Evolutionary conservation across 2,113 vertebrate genomes (phyloP).

Genomic region (Cardinalis cardinalis): DNA sequence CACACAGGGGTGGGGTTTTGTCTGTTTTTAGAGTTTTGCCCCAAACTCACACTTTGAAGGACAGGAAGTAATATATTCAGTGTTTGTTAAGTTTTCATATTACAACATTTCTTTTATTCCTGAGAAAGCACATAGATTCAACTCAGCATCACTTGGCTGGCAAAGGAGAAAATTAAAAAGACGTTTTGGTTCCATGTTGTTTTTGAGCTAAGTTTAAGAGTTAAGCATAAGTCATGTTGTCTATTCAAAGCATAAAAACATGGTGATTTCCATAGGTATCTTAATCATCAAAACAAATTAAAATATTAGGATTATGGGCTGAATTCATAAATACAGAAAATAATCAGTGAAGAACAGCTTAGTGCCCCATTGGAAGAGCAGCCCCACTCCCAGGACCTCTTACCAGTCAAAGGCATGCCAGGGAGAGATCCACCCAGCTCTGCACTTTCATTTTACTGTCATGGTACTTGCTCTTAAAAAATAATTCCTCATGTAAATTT

Average conservation of each 20-base stretch:
- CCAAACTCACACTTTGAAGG: neutral
- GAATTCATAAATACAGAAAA: neutral
- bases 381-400: neutral
- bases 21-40: neutral
- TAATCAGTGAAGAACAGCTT: neutral
- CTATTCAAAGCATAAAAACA: neutral
- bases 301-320: neutral
- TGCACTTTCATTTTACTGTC: neutral
- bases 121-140: neutral
- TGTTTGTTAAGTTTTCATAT: neutral
- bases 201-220: neutral
- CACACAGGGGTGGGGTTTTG: neutral
- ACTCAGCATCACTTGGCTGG: neutral
- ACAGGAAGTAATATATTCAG: neutral
- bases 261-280: neutral
- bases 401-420: neutral
- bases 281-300: neutral
- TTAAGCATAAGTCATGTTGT: neutral
- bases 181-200: neutral
- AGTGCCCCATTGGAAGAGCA: neutral
- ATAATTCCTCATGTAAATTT: neutral
- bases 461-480: conserved; percentile 22
- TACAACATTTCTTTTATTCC: neutral
- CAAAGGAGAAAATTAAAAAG: neutral
- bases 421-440: neutral